A percentile compares a stretch with the other conserved stretches of the same genome.
Evolutionary conservation across 2,888 invertebrate species (phyloP).

Genomic region (Aphidoletes aphidimyza): DNA sequence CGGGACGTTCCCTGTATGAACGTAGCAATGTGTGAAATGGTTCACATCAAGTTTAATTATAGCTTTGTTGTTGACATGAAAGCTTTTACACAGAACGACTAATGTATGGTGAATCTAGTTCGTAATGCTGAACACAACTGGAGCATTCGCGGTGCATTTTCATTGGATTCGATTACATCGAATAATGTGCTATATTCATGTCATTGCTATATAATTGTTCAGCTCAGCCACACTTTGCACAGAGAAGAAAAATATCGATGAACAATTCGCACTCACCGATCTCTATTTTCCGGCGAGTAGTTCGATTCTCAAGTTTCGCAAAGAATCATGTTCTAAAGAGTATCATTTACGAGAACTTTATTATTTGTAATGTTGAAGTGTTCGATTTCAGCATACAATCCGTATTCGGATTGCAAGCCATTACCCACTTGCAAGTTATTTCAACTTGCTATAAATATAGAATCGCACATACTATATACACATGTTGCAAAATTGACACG

Average conservation of each 20-base stretch:
- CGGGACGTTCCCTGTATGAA: background rate
- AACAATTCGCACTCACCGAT: background rate
- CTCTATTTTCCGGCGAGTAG: slow-evolving; percentile 5
- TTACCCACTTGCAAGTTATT: slow-evolving; percentile 1
- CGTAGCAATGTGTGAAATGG: background rate
- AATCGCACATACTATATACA: background rate
- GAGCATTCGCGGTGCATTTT: too few species aligned
- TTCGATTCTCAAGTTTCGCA: background rate
- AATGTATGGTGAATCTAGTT: too few species aligned
- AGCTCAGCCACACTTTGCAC: too few species aligned
- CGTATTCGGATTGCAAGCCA: background rate
- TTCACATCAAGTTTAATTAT: too few species aligned
- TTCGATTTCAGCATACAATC: slow-evolving; percentile 24
- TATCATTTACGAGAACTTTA: slow-evolving; percentile 42
- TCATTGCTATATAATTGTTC: slow-evolving; percentile 1
- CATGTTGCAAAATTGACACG: background rate
- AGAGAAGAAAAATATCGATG: background rate
- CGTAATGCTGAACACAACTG: too few species aligned
- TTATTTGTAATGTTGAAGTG: slow-evolving; percentile 7
- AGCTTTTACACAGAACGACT: too few species aligned
- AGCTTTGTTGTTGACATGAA: too few species aligned
- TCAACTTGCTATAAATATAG: background rate
- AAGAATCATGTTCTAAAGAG: background rate
- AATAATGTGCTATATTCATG: background rate
- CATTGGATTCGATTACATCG: background rate